Base-by-base conservation (phyloP, 2,113 vertebrate species). In the Suncus etruscus region DNA sequence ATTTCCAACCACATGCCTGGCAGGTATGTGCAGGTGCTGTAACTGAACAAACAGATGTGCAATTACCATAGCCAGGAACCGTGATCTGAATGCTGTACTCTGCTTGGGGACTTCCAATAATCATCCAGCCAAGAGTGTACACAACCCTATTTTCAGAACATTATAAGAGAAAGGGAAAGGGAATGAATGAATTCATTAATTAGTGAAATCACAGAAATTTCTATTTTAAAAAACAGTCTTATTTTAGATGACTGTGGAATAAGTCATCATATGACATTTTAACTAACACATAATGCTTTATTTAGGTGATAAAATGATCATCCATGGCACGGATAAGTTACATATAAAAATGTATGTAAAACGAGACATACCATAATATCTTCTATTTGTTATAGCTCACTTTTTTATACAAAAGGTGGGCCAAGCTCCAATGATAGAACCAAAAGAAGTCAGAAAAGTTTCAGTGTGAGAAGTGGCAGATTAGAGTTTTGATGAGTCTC, bases 241-340 rank as follows among this genome's bases (percentile, higher is more conserved):
- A 93, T 76, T 90, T 90, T 70, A 20, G 82, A 54, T 63, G 58
- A 63, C 72, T 20, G 11, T 31, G 8, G 65, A 70, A 51, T 15
- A 3, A 3, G 25, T 0, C 20, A 47, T 76, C 4, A 12, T 31
- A 25, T 8, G 1, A 77, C 12, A 54, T 90, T 77, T 77, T 83
- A 94, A 78, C 22, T 47, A 73, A 58, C 6, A 54, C 6, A 91
- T 72, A 48, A 22, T 83, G 51, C 45, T 91, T 91, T 45, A 77
- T 91, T 91, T 45, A 83, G 66, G 54, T 47, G 16, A 72, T 58
- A 58, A 77, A 72, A 90, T 50, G 74, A 75, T 22, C 31, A 31
- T 77, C 45, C 1, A 66, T 54, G 7, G 22, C 54, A 45, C 45
- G 24, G 3, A 31, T 77, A 24, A 47, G 39, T 78, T 25, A 72